Base-by-base conservation (phyloP, 2,888 invertebrate species). In the Lamproptera curius region DNA sequence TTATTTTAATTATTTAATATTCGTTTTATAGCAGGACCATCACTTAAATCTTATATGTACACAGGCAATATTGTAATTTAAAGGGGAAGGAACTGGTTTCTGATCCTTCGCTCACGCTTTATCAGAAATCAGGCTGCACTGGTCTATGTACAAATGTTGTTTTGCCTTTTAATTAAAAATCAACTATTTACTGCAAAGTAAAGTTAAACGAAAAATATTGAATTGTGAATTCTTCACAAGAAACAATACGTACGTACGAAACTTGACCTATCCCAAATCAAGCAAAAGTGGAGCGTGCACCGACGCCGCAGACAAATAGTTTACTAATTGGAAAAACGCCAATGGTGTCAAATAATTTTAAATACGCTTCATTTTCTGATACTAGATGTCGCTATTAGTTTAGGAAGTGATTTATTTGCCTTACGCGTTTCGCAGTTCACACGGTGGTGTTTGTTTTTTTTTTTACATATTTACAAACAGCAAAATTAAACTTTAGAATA, bases 401-500 rank as follows among this genome's bases (percentile, higher is more conserved):
- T 44, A 44, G 44, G 44, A 44, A 37, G 31, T 26, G 28, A 3
- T 4, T 13, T 36, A 43, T 44, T 28, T 37, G 20, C 36, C 13
- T 5, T 16, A 28, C 10, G 10, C 14, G 28, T 6, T 31, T 9
- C 41, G 26, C 11, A 36, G 35, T 47, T 31, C 15, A 45, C 16
- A 26, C 16, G 26, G 5, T 11, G 14, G 11, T 26, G 11, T 47
- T 16, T 20, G 11, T 8, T 14, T 42, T 20, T 28, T 16, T 16
- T 14, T 42, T 33, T n/a, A 16, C 11, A 14, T 33, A 38, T 48
- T 42, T n/a, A 16, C 20, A 28, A 33, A 34, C 31, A 42, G 17
- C 20, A 23, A 31, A 47, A 2, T n/a, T n/a, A 31, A 47, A 37
- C 46, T 20, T 40, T 34, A 40, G 11, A 28, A 17, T 45, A 46